phyloP scores from a whole-genome alignment of 2,797 vertebrate genomes.

The Sebastolobus altivelis region DNA sequence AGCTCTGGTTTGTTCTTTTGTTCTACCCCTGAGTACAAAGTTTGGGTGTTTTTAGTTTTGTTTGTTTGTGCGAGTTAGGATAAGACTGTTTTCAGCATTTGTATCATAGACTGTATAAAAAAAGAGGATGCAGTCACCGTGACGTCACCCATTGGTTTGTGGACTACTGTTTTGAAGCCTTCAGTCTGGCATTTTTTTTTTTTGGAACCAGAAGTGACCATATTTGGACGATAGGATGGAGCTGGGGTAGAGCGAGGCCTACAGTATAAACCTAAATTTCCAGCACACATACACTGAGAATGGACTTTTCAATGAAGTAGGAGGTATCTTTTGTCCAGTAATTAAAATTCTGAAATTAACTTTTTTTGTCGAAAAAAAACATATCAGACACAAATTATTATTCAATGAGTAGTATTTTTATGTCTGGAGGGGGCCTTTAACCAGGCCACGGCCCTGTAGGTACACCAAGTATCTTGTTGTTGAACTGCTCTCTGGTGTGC shows the following conservation, averaged over 20 bases:
- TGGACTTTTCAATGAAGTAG: no score
- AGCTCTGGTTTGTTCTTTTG: conserved; percentile 50
- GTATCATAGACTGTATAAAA: not conserved
- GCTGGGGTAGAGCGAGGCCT: no score
- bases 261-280: not conserved
- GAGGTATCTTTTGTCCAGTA: no score
- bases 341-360: not conserved
- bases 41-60: conserved; percentile 12
- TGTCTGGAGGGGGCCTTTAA: not conserved
- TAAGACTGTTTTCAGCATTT: not conserved
- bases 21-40: conserved; percentile 46
- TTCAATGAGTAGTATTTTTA: not conserved
- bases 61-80: conserved; percentile 17
- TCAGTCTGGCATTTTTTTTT: no score
- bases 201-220: no score
- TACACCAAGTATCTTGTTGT: not conserved
- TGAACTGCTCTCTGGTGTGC: not conserved
- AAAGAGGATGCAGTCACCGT: no score
- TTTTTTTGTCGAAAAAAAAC: not conserved
- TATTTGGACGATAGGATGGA: no score
- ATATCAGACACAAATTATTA: not conserved
- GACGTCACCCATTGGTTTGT: no score
- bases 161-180: no score
- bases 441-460: rapidly evolving
- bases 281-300: no score